Evolutionary conservation across 2,797 vertebrate species (phyloP), one percentile per base, ranked within the genome.

Genomic region (Sus cebifrons): DNA sequence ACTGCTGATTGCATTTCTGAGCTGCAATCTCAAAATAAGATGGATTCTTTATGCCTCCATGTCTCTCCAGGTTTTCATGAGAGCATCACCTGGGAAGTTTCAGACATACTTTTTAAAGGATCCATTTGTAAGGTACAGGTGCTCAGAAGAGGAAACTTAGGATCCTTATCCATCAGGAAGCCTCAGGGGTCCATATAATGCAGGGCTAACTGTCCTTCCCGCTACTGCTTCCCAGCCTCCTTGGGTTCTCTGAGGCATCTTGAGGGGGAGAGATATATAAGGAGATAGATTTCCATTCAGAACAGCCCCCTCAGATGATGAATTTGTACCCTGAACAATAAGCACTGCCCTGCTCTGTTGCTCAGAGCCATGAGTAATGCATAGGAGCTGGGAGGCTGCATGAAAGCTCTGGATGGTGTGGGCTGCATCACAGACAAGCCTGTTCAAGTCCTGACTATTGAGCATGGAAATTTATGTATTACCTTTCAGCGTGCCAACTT

Each of bases 381-480:
- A 52, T 1, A 18, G 54, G 52, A 84, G 29, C 70, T 73, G 18
- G 58, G 68, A 73, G 4, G 21, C 68, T 40, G 6, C 25, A 20
- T 15, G 25, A 75, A 87, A 78, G 16, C 65, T 78, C 67, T 90
- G 68, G 7, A 25, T 85, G 25, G 23, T 60, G 23, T 77, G 70
- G 78, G 90, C 75, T 86, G 65, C 78, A n/a, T 14, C 6, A 1
- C 5, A 89, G 54, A 83, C 13, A 68, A 83, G 58, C 29, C 44
- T 40, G 25, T 27, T 90, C 20, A n/a, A 75, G 21, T 71, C 27
- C 54, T 94, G 29, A 94, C 10, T 32, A 60, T 40, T 54, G 78
- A 86, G 74, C 29, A 93, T 89, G 89, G 54, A 95, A 92, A 96
- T 92, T 86, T 86, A 87, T 95, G 82, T 64, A 86, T 96, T 79